Evolutionary conservation across 2,888 invertebrate species (phyloP), one percentile per base, ranked within the genome.

Genomic region (Shargacucullia verbasci): DNA sequence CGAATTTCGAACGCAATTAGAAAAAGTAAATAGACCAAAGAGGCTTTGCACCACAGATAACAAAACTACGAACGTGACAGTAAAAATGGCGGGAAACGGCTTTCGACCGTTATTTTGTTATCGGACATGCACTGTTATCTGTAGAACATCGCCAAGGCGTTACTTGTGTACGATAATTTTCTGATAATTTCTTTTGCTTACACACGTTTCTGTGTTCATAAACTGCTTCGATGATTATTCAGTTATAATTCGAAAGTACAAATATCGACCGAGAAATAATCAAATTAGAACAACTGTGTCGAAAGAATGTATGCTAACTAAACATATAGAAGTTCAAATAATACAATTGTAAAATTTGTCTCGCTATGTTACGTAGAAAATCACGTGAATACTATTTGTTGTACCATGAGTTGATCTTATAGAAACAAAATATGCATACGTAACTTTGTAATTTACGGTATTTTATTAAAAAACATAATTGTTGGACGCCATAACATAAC

Each of bases 101-200:
- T 64, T 67, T 39, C 75, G 83, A 86, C 89, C 87, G 91, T 90
- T 91, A 89, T 70, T 69, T 66, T 68, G 81, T 87, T 90, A 91
- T 91, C 89, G 81, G 80, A 49, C 81, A 78, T 67, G 56, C 66
- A 70, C 64, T 73, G 75, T 88, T 90, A 89, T 89, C 88, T 86
- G n/a, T 69, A 81, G 59, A 70, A 82, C 84, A 85, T 81, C 83
- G 82, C 72, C 77, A 76, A 83, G 84, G 85, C 83, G 85, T 81
- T 80, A 78, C 71, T 72, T 43, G 46, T 73, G 57, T 58, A 76
- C 78, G 80, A 84, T 84, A 82, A 82, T 82, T 82, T 66, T 79
- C 72, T 73, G 83, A 85, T 86, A 83, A 80, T 79, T 78, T 76
- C 59, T 67, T 76, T 78, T 70, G 65, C 70, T 74, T 75, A 79